Conservation (phyloP, 2,888 invertebrate genomes). For the Electrophaes corylata region DNA sequence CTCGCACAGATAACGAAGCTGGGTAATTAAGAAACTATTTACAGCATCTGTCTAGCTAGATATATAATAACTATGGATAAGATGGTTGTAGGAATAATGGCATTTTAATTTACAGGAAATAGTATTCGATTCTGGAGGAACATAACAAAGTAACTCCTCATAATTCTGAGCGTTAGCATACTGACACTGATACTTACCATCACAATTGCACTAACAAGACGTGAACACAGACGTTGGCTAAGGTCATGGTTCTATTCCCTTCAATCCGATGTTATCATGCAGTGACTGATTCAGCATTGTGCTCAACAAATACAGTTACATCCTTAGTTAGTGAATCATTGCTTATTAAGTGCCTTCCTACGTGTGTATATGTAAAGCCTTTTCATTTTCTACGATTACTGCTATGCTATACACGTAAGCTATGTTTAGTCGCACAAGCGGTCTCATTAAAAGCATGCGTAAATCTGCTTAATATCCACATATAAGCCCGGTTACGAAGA, state of each 20-base stretch:
- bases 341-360: slow-evolving; percentile 35
- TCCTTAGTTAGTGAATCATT: slow-evolving; percentile 39
- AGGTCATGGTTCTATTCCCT: slow-evolving; percentile 59
- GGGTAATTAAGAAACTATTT: neutral
- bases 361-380: slow-evolving; percentile 15
- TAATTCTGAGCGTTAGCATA: slow-evolving; percentile 26
- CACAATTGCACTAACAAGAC: slow-evolving; percentile 68
- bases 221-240: slow-evolving; percentile 53
- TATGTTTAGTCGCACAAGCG: slow-evolving; percentile 33
- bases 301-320: slow-evolving; percentile 47
- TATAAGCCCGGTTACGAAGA: slow-evolving; percentile 54
- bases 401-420: slow-evolving; percentile 40
- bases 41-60: neutral
- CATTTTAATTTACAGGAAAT: neutral
- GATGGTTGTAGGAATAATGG: neutral
- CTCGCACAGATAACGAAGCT: slow-evolving; percentile 5
- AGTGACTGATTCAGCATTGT: slow-evolving; percentile 52
- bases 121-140: neutral
- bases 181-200: slow-evolving; percentile 47
- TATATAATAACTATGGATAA: neutral
- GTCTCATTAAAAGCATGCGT: slow-evolving; percentile 50
- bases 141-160: neutral
- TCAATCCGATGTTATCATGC: slow-evolving; percentile 51
- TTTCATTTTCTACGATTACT: slow-evolving; percentile 33
- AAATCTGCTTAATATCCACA: slow-evolving; percentile 19